Base-by-base conservation (phyloP, 2,888 invertebrate species). In the Gymnoscelis rufifasciata region DNA sequence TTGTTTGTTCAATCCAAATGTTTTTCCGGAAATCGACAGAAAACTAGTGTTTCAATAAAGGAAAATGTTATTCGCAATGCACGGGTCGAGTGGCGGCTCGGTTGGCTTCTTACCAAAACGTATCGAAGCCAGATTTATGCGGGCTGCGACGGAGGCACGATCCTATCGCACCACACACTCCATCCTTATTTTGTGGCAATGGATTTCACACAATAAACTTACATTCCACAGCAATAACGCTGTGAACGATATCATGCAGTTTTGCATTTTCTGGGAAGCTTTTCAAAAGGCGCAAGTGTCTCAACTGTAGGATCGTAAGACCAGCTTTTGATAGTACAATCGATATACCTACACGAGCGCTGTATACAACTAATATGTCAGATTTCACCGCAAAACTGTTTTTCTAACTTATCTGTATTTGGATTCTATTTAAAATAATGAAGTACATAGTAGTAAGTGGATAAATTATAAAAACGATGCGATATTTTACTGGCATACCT, bases 81-180 rank as follows among this genome's bases (percentile, higher is more conserved):
- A 50, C 66, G 59, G 66, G 67, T 68, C 62, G 66, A 68, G 68
- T 64, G 67, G 63, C 59, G 51, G 72, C 69, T 64, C 59, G 73
- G 69, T 86, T 87, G 87, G 87, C 87, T 75, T 73, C 71, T 76
- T 79, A 86, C 87, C 87, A 86, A 87, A 84, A 83, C 78, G 78
- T 82, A 83, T 84, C 83, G 78, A 84, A 86, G 78, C 77, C 67
- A 82, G 83, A 88, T 88, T 88, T 87, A 87, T 87, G 83, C 78
- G 69, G 68, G 61, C 61, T 66, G 77, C 78, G 83, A 77, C 75
- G 84, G 83, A 81, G 78, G 76, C 78, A 62, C 70, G 83, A 87
- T 84, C 66, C 71, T 84, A 86, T 87, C 83, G 67, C 60, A 64
- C 62, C 63, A 59, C 63, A 51, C 52, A 49, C 59, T 57, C 65